Base-by-base conservation (phyloP, 2,797 vertebrate species). In the Danio jaintianensis region DNA sequence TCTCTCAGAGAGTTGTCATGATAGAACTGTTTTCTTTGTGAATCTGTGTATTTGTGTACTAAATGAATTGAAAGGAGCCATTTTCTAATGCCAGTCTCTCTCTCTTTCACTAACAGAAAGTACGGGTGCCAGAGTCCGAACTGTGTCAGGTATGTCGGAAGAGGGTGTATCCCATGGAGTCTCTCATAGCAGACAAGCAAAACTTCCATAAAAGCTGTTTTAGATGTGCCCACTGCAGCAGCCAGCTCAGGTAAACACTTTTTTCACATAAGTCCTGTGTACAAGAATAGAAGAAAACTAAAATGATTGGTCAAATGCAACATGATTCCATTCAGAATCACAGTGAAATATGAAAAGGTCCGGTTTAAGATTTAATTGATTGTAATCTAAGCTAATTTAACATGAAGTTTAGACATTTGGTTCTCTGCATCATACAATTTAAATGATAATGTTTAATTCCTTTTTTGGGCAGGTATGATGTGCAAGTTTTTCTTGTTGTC, bases 181-280 rank as follows among this genome's bases (percentile, higher is more conserved):
- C 92, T 58, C 93, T 99, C 66, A 89, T 95, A 73, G 96, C 95
- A 0, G 97, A 99, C 95, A 96, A 96, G 89, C 96, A 97, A 92
- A 96, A 92, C 93, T 99, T 97, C 93, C 98, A 99, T 96, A 99
- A 97, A 90, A 96, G 90, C 56, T 99, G 98, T 88, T 99, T 99
- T 85, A 92, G 96, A 85, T 99, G 98, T 89, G 92, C 95, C 45
- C 96, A 99, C 80, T 99, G 98, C 86, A 91, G 90, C 89, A 96
- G 94, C 89, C 97, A 96, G 83, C 91, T 99, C 90, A 98, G 98
- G 98, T 99, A 91, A 92, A 80, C 12, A 4, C 7, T 45, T 20
- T 18, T 16, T 59, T 59, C 48, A 20, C 52, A 68, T 6, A 0
- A 62, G 62, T 75, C 5, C 61, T 75, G 7, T 7, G 45, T 36